These are phyloP conservation scores for Meloidogyne floridensis DNA, from an alignment of 1,140 invertebrate genomes.

Conservation along the genomic window DNA sequence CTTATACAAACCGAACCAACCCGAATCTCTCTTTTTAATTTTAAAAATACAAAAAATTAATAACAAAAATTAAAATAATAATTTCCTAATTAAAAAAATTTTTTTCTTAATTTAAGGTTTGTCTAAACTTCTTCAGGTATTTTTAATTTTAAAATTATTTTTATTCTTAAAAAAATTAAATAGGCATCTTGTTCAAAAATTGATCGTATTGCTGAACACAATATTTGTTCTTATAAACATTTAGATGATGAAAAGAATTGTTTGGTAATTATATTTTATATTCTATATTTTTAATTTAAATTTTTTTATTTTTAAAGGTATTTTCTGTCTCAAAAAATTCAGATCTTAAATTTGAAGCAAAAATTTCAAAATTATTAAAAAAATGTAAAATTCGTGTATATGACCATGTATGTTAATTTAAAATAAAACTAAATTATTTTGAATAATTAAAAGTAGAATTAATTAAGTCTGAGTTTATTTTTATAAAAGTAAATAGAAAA, in stretches of 20 bases:
- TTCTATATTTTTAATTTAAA: background rate
- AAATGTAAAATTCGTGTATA: constrained; percentile 29
- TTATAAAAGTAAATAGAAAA: background rate
- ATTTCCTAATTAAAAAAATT: too few relatives aligned
- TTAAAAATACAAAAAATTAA: too few relatives aligned
- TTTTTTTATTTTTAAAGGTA: background rate
- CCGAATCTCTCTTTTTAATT: too few relatives aligned
- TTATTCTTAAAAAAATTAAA: background rate
- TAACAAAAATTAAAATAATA: too few relatives aligned
- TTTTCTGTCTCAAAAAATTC: constrained; percentile 6
- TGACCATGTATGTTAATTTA: constrained; percentile 16
- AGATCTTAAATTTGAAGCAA: constrained; percentile 27
- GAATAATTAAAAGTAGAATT: too few relatives aligned
- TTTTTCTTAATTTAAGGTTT: constrained; percentile 10
- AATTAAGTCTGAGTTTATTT: background rate
- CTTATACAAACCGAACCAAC: too few relatives aligned
- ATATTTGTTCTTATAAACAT: constrained; percentile 14
- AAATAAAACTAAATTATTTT: background rate
- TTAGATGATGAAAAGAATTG: constrained; percentile 21
- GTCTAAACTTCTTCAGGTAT: constrained; percentile 17
- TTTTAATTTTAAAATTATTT: background rate
- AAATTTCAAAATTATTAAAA: constrained; percentile 15
- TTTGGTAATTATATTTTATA: constrained; percentile 8
- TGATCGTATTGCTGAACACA: constrained; percentile 5
- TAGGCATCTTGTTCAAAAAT: constrained; percentile 21